A percentile compares a stretch with the other conserved stretches of the same genome.
phyloP scores from a whole-genome alignment of 2,113 vertebrate species.

The Gymnogyps californianus region DNA sequence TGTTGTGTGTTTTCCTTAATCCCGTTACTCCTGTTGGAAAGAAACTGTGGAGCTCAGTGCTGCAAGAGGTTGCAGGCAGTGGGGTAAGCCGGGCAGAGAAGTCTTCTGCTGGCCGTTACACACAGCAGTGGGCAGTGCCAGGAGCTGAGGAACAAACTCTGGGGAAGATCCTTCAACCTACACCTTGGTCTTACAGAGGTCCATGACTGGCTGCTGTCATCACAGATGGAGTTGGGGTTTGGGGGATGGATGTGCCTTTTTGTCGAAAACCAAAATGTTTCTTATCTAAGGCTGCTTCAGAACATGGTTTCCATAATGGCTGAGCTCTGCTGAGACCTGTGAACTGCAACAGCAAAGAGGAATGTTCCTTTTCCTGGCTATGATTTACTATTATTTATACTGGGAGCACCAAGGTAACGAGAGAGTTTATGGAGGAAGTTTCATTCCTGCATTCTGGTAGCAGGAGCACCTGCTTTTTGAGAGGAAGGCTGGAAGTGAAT shows the following conservation, averaged over 20 bases:
- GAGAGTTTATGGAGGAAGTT: neutral
- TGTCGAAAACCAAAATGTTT: neutral
- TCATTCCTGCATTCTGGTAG: neutral
- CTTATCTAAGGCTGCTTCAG: neutral
- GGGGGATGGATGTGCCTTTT: neutral
- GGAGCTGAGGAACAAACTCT: neutral
- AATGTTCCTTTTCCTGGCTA: neutral
- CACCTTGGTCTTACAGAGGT: neutral
- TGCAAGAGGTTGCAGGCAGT: neutral
- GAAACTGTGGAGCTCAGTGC: neutral
- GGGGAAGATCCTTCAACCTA: neutral
- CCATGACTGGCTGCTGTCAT: rapidly evolving
- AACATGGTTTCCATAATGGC: neutral
- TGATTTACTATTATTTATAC: neutral
- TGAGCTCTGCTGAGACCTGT: neutral
- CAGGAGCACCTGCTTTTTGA: neutral
- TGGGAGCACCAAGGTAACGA: neutral
- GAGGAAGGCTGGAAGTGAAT: neutral
- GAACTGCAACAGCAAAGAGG: neutral
- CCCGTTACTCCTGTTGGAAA: neutral
- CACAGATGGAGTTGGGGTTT: neutral
- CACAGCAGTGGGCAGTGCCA: neutral
- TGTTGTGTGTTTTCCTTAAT: neutral
- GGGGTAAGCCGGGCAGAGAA: neutral
- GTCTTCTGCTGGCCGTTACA: neutral